Evolutionary conservation across 2,888 invertebrate genomes (phyloP), one percentile per base, ranked within the genome.

Genomic region (Meganola albula): DNA sequence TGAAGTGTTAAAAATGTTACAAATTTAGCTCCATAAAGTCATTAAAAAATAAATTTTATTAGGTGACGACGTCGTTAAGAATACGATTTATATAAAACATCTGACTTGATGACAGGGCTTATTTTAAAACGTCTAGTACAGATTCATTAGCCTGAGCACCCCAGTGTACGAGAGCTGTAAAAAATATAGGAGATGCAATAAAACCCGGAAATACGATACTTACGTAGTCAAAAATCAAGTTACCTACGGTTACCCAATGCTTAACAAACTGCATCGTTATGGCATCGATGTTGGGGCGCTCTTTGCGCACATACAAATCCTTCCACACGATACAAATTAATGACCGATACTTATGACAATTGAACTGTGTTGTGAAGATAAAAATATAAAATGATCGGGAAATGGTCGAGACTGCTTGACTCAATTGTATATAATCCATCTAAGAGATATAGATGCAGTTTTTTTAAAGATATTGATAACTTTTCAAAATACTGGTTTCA

Each of bases 41-140:
- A 67, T 74, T 68, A 72, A 71, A 72, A 70, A 66, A 69, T 67
- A 69, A 64, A 71, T 71, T 77, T 77, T 77, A 78, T 77, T 61
- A 64, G 59, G 63, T 66, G 70, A 49, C 53, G 67, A 70, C 65
- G 62, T 69, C 75, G 74, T 79, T 78, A 79, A 72, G 58, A 59
- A 40, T 41, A 55, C 63, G 62, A 78, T 79, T 79, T 80, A 78
- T 77, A 65, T 52, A 58, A 63, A 75, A 65, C 75, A 72, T 65
- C 57, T 72, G 76, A 70, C 45, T 48, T 48, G 73, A 56, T 65
- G 82, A 79, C 77, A 71, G 65, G 29, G 48, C 55, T 72, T 74
- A 75, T 74, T 74, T 69, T 52, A 61, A 61, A 63, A 53, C 53
- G 56, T 58, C 57, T 48, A 56, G 59, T 59, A 73, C 66, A 72